These are phyloP conservation scores for Phymanthus crucifer DNA, from an alignment of 92 coral and sea anemone species.

Conservation along the genomic window DNA sequence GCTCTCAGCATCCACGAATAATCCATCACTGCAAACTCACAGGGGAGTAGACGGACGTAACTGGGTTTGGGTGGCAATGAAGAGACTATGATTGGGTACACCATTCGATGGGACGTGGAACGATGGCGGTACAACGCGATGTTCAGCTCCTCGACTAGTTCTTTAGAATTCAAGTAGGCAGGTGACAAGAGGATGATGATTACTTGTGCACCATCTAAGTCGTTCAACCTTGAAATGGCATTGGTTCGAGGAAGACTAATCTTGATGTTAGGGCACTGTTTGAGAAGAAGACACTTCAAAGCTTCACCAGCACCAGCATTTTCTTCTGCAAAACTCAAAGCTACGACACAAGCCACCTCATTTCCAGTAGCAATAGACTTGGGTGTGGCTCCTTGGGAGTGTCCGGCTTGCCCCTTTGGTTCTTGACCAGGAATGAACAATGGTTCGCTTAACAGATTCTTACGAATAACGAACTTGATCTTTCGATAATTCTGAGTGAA, in stretches of 20 bases:
- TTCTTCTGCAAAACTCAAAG: constrained; percentile 65
- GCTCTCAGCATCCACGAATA: constrained; percentile 45
- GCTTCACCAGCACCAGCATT: constrained; percentile 50
- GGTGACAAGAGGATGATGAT: constrained; percentile 72
- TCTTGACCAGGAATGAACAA: background rate
- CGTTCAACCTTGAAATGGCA: constrained; percentile 64
- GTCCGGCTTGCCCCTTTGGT: constrained; percentile 10
- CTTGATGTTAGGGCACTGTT: constrained; percentile 44
- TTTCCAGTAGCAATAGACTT: background rate
- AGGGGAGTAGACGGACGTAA: constrained; percentile 74
- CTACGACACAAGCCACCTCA: constrained; percentile 38
- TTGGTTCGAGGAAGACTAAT: constrained; percentile 58
- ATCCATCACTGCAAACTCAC: constrained; percentile 62
- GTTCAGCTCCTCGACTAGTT: constrained; percentile 87
- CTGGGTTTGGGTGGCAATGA: constrained; percentile 75
- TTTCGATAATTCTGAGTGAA: constrained; percentile 61
- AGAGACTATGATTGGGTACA: constrained; percentile 65
- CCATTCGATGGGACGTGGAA: constrained; percentile 47
- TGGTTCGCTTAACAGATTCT: constrained; percentile 25
- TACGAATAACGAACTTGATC: constrained; percentile 45
- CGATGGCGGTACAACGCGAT: constrained; percentile 90
- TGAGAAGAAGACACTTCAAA: constrained; percentile 64
- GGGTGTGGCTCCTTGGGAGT: constrained; percentile 13
- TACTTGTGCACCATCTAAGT: constrained; percentile 73
- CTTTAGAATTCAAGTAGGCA: constrained; percentile 60